These are phyloP conservation scores for Poecilobothrus nobilitatus DNA, from an alignment of 2,888 invertebrate species.

Conservation along the genomic window DNA sequence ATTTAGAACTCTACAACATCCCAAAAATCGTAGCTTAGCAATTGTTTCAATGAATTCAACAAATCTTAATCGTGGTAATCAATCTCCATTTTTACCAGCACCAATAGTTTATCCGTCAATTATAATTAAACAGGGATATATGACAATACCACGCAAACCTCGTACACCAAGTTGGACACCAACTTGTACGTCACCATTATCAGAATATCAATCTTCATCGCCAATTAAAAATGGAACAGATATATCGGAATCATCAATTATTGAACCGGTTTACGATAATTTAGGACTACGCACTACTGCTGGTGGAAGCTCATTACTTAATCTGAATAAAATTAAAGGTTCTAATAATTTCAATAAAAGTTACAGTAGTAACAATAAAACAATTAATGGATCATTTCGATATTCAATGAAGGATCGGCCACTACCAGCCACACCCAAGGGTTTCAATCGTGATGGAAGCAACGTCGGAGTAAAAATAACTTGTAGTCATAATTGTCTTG, in stretches of 20 bases:
- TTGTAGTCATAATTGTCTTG: slow-evolving; percentile 30
- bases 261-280: slow-evolving; percentile 79
- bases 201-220: slow-evolving; percentile 39
- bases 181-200: slow-evolving; percentile 50
- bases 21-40: slow-evolving; percentile 45
- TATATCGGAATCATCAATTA: slow-evolving; percentile 40
- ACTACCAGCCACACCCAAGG: slow-evolving; percentile 54
- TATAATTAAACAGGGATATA: slow-evolving; percentile 64
- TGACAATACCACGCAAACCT: slow-evolving; percentile 76
- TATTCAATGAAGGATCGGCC: slow-evolving; percentile 56
- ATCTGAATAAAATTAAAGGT: slow-evolving; percentile 64
- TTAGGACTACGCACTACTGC: slow-evolving; percentile 76
- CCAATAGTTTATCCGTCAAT: slow-evolving; percentile 57
- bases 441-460: slow-evolving; percentile 29
- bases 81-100: slow-evolving; percentile 66
- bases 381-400: slow-evolving; percentile 39
- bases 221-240: slow-evolving; percentile 32
- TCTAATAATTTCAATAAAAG: not conserved
- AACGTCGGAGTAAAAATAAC: slow-evolving; percentile 30
- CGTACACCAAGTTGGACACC: slow-evolving; percentile 74
- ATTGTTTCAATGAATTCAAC: slow-evolving; percentile 37
- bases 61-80: slow-evolving; percentile 45
- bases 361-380: slow-evolving; percentile 24
- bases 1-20: slow-evolving; percentile 74
- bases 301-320: slow-evolving; percentile 72